A percentile compares a stretch with the other conserved stretches of the same genome.
Conservation (phyloP, 2,797 vertebrate species). For the Anas acuta region DNA sequence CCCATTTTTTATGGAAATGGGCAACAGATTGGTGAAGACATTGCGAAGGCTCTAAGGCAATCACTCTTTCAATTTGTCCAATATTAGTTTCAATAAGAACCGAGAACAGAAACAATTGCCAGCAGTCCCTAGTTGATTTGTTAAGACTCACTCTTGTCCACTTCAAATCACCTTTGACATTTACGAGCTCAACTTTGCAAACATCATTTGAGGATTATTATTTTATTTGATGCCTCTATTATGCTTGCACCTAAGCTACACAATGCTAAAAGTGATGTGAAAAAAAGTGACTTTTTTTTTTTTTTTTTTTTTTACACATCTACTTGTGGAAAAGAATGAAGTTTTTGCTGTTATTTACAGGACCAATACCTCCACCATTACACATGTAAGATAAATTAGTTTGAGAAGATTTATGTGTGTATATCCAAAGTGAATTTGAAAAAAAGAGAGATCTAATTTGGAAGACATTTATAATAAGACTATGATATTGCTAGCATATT, state of each 20-base stretch:
- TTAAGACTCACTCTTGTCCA: conserved; percentile 73
- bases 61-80: conserved; percentile 78
- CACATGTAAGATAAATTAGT: neutral
- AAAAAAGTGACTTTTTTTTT: too few species aligned
- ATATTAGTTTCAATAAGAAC: conserved; percentile 77
- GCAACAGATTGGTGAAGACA: conserved; percentile 72
- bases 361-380: neutral
- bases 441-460: neutral
- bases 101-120: conserved; percentile 74
- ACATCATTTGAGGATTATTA: conserved; percentile 66
- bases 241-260: neutral
- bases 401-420: neutral
- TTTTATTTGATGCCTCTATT: conserved; percentile 59
- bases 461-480: neutral
- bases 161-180: conserved; percentile 72
- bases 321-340: neutral
- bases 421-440: neutral
- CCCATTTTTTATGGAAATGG: conserved; percentile 75
- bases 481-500: neutral
- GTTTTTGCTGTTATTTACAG: neutral
- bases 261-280: neutral
- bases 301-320: neutral
- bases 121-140: conserved; percentile 70
- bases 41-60: conserved; percentile 72
- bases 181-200: conserved; percentile 60